phyloP scores from a whole-genome alignment of 2,113 vertebrate species.

The Rana temporaria region DNA sequence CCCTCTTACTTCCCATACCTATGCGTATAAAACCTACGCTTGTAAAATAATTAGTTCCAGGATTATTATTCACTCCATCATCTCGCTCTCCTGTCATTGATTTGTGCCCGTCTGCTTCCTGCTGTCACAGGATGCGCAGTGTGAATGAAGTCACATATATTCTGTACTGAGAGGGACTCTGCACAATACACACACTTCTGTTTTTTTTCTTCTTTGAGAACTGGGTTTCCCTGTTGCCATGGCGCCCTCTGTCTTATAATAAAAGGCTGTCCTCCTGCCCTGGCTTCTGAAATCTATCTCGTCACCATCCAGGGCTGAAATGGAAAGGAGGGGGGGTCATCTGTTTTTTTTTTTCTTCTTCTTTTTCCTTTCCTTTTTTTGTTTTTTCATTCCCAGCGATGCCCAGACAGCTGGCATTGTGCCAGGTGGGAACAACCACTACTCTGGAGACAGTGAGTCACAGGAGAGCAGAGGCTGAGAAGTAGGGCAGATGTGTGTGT shows the following conservation, averaged over 20 bases:
- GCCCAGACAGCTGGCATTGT: constrained; percentile 22
- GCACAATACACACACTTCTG: constrained; percentile 51
- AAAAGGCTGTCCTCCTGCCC: constrained; percentile 79
- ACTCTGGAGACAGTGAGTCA: constrained; percentile 37
- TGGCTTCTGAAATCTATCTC: constrained; percentile 78
- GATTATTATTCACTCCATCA: background rate
- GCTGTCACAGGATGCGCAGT: background rate
- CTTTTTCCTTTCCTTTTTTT: constrained; percentile 5
- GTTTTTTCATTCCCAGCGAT: constrained; percentile 24
- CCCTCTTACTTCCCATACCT: too few relatives aligned
- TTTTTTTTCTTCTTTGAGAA: constrained; percentile 70
- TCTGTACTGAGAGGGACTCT: background rate
- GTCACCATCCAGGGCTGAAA: constrained; percentile 64
- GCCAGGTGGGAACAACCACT: constrained; percentile 17
- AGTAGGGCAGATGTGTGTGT: constrained; percentile 4
- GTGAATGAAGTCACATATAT: background rate
- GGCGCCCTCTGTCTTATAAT: constrained; percentile 78
- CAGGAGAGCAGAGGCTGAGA: background rate
- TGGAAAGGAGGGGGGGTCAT: constrained; percentile 58
- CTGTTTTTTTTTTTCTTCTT: constrained; percentile 55
- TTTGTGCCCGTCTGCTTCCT: too few relatives aligned
- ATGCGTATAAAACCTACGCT: too few relatives aligned
- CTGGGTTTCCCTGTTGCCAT: constrained; percentile 81
- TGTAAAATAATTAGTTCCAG: too few relatives aligned
- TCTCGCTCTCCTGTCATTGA: background rate